phyloP scores from a whole-genome alignment of 1,140 invertebrate species.

The Drosophila busckii region DNA sequence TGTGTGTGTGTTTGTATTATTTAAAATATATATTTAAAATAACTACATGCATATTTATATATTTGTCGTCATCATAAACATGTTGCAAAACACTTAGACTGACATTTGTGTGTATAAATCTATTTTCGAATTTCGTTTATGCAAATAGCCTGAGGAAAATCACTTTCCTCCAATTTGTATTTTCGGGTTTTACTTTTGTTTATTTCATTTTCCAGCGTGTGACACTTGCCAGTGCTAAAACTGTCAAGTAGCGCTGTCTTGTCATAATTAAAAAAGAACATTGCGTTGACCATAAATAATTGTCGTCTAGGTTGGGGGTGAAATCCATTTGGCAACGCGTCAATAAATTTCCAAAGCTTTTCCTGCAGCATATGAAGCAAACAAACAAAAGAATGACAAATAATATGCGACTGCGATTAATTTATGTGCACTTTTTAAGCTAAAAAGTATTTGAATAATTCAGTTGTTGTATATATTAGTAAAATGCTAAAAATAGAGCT shows the following conservation, averaged over 20 bases:
- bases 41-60: no score
- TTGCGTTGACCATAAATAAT: slow-evolving; percentile 33
- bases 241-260: slow-evolving; percentile 58
- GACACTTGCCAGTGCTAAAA: slow-evolving; percentile 53
- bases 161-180: not conserved
- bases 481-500: no score
- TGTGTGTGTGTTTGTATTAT: slow-evolving; percentile 19
- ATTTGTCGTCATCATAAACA: no score
- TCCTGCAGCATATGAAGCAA: slow-evolving; percentile 54
- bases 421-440: slow-evolving; percentile 52
- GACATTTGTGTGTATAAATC: slow-evolving; percentile 24
- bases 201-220: slow-evolving; percentile 16
- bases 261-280: slow-evolving; percentile 67
- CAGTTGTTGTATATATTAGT: slow-evolving; percentile 10
- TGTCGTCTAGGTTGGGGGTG: slow-evolving; percentile 28
- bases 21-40: no score
- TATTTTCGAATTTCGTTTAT: slow-evolving; percentile 2
- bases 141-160: slow-evolving; percentile 38
- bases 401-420: slow-evolving; percentile 43
- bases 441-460: slow-evolving; percentile 2
- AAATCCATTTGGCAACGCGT: slow-evolving; percentile 61
- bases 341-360: no score
- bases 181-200: not conserved
- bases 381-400: slow-evolving; percentile 50
- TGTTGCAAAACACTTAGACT: slow-evolving; percentile 63